phyloP scores from a whole-genome alignment of 2,113 vertebrate genomes.

The Ictalurus furcatus region DNA sequence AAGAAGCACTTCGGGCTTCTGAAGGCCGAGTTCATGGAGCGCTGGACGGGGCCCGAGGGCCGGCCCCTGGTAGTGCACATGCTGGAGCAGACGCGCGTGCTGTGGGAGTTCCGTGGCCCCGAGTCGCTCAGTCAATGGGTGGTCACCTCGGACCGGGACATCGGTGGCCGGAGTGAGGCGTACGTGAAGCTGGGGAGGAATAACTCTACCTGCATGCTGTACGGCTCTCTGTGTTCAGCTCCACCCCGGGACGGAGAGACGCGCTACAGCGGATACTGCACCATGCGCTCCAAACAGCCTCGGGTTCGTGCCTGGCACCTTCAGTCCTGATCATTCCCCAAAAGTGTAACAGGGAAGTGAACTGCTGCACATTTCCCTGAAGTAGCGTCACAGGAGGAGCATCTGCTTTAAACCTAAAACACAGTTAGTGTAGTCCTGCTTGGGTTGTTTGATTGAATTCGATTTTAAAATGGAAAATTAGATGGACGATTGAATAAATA shows the following conservation, averaged over 20 bases:
- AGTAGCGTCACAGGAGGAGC: not conserved
- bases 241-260: conserved; percentile 86
- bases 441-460: not conserved
- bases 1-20: conserved; percentile 77
- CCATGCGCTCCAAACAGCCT: conserved; percentile 74
- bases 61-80: conserved; percentile 66
- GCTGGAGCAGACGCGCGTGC: conserved; percentile 81
- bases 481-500: not conserved
- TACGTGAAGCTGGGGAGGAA: conserved; percentile 81
- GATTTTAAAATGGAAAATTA: not conserved
- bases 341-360: not conserved
- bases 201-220: conserved; percentile 79
- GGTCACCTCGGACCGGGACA: conserved; percentile 83
- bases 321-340: not conserved
- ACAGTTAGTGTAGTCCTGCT: not conserved
- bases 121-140: conserved; percentile 85
- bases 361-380: not conserved
- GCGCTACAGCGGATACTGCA: conserved; percentile 88
- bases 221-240: conserved; percentile 79
- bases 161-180: conserved; percentile 89
- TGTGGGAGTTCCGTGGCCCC: conserved; percentile 88
- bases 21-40: conserved; percentile 74
- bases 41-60: conserved; percentile 75
- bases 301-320: conserved; percentile 72
- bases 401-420: not conserved